phyloP scores from a whole-genome alignment of 2,113 vertebrate species.

The Dasyornis broadbenti region DNA sequence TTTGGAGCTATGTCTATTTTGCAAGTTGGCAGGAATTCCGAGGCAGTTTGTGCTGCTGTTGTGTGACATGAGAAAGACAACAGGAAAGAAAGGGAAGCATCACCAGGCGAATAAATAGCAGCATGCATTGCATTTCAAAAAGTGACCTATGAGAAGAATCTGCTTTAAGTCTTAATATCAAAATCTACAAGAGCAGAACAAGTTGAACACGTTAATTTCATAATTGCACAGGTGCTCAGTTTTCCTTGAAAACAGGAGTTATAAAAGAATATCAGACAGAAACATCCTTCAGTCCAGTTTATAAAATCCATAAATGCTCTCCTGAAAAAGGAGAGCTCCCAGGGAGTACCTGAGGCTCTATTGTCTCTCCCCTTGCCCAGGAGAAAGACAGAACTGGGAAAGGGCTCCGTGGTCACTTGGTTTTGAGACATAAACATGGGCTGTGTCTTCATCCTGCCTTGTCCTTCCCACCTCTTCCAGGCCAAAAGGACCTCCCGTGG shows the following conservation, averaged over 20 bases:
- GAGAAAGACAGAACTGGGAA: not conserved
- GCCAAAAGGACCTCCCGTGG: constrained; percentile 52
- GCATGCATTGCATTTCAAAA: not conserved
- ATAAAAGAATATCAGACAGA: not conserved
- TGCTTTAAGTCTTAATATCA: not conserved
- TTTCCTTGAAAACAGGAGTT: not conserved
- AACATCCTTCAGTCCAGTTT: not conserved
- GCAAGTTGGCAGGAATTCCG: constrained; percentile 1
- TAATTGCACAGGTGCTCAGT: not conserved
- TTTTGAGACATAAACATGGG: not conserved
- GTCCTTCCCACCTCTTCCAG: constrained; percentile 32
- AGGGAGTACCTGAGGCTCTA: not conserved
- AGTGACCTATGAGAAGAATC: not conserved
- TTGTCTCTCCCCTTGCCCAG: not conserved
- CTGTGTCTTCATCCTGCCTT: not conserved
- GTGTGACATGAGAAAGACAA: not conserved
- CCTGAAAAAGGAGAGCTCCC: not conserved
- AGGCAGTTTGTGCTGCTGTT: not conserved
- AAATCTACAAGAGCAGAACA: not conserved
- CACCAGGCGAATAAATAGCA: not conserved
- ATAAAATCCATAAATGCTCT: not conserved
- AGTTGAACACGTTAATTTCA: not conserved
- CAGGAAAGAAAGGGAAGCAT: not conserved
- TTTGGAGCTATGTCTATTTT: not conserved
- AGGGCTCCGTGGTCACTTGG: rapidly evolving